Conservation (phyloP, 2,888 invertebrate genomes). For the Neoaliturus tenellus region DNA sequence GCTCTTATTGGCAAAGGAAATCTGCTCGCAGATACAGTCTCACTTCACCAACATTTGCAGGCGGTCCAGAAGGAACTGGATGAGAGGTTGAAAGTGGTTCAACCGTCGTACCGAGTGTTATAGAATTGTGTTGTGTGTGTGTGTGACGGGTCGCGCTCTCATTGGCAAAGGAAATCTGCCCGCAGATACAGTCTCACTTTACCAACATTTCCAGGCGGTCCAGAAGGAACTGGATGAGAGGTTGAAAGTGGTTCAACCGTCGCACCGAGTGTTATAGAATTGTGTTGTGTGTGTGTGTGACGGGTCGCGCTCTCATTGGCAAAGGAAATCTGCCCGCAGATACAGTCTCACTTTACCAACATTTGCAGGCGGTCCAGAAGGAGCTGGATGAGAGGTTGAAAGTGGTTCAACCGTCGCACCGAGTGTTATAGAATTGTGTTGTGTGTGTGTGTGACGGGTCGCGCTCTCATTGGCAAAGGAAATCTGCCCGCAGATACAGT, state of each 20-base stretch:
- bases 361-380: slow-evolving; percentile 25
- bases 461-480: slow-evolving; percentile 79
- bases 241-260: slow-evolving; percentile 81
- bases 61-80: slow-evolving; percentile 77
- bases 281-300: slow-evolving; percentile 84
- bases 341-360: slow-evolving; percentile 71
- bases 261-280: slow-evolving; percentile 87
- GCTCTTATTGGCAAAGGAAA: slow-evolving; percentile 78
- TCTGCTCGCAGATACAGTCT: slow-evolving; percentile 65
- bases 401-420: slow-evolving; percentile 81
- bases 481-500: slow-evolving; percentile 68
- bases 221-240: slow-evolving; percentile 80
- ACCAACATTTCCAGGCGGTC: slow-evolving; percentile 70
- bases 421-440: slow-evolving; percentile 89
- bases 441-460: slow-evolving; percentile 85
- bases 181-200: slow-evolving; percentile 67
- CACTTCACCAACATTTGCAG: slow-evolving; percentile 72
- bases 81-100: slow-evolving; percentile 79
- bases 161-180: slow-evolving; percentile 74
- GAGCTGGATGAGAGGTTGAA: slow-evolving; percentile 83
- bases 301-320: slow-evolving; percentile 84
- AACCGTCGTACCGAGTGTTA: slow-evolving; percentile 82
- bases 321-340: slow-evolving; percentile 70
- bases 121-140: slow-evolving; percentile 89
- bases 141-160: slow-evolving; percentile 86